Conservation (phyloP, 2,797 vertebrate species). For the Sebastes taczanowskii region DNA sequence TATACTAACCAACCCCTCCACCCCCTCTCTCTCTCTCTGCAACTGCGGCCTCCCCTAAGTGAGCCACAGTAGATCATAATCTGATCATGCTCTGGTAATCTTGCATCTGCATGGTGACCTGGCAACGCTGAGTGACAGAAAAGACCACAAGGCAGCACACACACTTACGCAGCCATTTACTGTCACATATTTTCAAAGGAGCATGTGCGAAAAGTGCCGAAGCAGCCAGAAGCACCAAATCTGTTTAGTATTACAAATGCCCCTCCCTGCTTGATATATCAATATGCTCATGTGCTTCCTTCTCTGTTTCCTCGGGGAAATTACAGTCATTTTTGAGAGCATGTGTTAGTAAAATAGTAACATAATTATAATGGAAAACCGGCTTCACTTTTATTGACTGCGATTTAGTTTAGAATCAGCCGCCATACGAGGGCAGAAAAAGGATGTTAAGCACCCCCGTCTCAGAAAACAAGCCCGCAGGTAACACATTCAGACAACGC, state of each 20-base stretch:
- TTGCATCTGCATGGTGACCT: constrained; percentile 58
- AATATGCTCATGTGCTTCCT: constrained; percentile 25
- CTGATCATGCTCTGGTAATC: constrained; percentile 61
- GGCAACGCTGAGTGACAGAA: constrained; percentile 34
- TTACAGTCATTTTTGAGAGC: constrained; percentile 28
- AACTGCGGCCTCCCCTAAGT: constrained; percentile 30
- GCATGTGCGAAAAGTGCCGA: background rate
- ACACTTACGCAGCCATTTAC: constrained; percentile 1
- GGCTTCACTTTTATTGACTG: constrained; percentile 27
- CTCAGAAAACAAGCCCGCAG: constrained; percentile 32
- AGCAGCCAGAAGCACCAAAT: constrained; percentile 24
- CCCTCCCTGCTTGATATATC: background rate
- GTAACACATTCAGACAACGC: constrained; percentile 38
- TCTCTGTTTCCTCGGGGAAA: constrained; percentile 21
- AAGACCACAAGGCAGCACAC: constrained; percentile 1
- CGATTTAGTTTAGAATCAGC: constrained; percentile 31
- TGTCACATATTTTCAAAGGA: constrained; percentile 18
- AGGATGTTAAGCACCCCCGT: constrained; percentile 7
- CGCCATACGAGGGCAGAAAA: background rate
- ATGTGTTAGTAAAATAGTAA: constrained; percentile 22
- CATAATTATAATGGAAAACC: constrained; percentile 23
- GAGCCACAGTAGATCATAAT: constrained; percentile 64
- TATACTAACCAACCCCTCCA: background rate
- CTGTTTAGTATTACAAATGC: constrained; percentile 22
- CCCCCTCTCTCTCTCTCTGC: background rate